Percentiles rank a stretch among this genome's conserved stretches.
Conservation (phyloP, 2,113 vertebrate genomes). For the Passer montanus region DNA sequence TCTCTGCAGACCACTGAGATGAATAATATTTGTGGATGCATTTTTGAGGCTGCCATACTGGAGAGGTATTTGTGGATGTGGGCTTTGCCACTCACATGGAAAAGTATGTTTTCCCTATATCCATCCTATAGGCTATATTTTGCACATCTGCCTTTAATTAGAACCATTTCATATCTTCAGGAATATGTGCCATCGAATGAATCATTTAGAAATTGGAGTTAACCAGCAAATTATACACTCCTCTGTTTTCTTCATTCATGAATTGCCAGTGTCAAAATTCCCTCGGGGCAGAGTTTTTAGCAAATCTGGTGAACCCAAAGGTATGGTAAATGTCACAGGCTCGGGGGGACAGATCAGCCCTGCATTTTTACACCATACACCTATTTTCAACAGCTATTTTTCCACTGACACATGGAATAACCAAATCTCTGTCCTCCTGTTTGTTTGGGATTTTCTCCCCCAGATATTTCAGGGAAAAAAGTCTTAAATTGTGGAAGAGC, state of each 20-base stretch:
- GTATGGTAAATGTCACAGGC: neutral
- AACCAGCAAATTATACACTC: neutral
- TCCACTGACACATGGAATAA: neutral
- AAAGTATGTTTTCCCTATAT: neutral
- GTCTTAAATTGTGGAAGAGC: neutral
- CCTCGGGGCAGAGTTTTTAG: neutral
- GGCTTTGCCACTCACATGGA: conserved; percentile 7
- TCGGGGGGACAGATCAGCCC: neutral
- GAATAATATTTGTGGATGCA: conserved; percentile 41
- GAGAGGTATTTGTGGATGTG: conserved; percentile 8
- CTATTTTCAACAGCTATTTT: neutral
- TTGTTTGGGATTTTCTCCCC: neutral
- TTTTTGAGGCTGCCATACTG: conserved; percentile 37
- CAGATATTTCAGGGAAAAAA: neutral
- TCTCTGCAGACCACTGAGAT: conserved; percentile 26
- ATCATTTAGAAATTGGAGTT: neutral
- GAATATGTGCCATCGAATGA: neutral
- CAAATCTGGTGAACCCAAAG: neutral
- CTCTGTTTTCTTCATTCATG: neutral
- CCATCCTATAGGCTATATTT: neutral
- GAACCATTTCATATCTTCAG: neutral
- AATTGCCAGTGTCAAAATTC: neutral
- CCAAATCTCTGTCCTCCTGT: neutral
- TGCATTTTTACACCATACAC: neutral
- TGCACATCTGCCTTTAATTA: neutral